Evolutionary conservation across 2,888 invertebrate species (phyloP).

Genomic region (Melinaea marsaeus): DNA sequence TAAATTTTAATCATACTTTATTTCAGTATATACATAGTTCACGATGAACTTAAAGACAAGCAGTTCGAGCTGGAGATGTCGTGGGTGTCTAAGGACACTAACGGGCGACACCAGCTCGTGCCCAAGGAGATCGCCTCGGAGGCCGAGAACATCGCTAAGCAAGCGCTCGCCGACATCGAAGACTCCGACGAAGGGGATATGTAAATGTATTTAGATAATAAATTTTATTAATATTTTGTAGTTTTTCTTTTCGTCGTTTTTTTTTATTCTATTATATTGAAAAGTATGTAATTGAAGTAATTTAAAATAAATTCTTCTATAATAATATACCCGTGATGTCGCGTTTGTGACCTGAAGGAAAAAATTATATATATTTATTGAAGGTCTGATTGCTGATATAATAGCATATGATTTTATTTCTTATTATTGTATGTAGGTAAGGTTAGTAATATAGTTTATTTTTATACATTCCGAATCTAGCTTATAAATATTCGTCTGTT

Average conservation of each 20-base stretch:
- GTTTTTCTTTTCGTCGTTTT: conserved; percentile 28
- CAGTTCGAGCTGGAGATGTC: conserved; percentile 97
- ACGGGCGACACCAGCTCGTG: conserved; percentile 89
- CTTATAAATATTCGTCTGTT: no score
- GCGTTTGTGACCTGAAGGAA: no score
- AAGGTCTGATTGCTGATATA: no score
- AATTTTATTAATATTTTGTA: conserved; percentile 47
- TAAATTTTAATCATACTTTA: neutral
- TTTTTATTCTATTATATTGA: conserved; percentile 7
- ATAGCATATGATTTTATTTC: no score
- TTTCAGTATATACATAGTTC: conserved; percentile 90
- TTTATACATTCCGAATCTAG: no score
- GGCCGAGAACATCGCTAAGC: conserved; percentile 93
- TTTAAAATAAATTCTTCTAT: no score
- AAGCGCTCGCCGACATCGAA: conserved; percentile 90
- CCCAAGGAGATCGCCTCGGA: conserved; percentile 85
- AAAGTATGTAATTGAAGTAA: no score
- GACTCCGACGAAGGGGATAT: conserved; percentile 89
- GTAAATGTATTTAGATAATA: conserved; percentile 70
- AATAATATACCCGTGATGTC: no score
- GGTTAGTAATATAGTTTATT: no score
- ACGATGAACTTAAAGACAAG: conserved; percentile 96
- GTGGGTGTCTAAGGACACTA: conserved; percentile 91
- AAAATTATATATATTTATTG: no score
- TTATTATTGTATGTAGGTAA: no score